These are phyloP conservation scores for Poeciliopsis prolifica DNA, from an alignment of 2,113 vertebrate genomes.

Conservation along the genomic window DNA sequence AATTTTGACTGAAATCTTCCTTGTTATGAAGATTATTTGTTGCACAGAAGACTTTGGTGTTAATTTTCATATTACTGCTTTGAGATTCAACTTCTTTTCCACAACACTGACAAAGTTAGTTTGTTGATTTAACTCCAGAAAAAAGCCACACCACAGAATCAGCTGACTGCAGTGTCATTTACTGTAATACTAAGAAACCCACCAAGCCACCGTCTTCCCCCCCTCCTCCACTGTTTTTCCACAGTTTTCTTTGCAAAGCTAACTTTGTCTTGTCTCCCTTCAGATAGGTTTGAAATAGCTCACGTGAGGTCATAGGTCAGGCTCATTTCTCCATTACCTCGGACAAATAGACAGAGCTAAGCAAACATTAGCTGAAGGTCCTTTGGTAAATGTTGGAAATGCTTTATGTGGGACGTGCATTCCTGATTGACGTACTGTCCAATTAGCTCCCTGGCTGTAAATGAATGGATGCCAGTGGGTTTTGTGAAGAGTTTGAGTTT, in stretches of 20 bases:
- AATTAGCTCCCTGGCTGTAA: conserved; percentile 56
- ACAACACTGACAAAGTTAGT: neutral
- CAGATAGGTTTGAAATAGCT: conserved; percentile 43
- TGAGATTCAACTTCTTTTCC: neutral
- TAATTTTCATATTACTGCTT: neutral
- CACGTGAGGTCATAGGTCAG: conserved; percentile 64
- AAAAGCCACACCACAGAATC: neutral
- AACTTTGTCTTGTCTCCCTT: conserved; percentile 44
- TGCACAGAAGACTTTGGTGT: neutral
- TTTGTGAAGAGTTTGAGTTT: conserved; percentile 6
- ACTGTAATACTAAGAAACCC: conserved; percentile 23
- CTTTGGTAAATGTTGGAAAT: conserved; percentile 49
- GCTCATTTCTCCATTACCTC: conserved; percentile 70
- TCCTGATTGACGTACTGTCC: conserved; percentile 61
- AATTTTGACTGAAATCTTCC: too few species aligned
- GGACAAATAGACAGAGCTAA: conserved; percentile 59
- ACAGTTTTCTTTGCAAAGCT: conserved; percentile 25
- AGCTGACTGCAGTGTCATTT: neutral
- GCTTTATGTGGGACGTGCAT: conserved; percentile 54
- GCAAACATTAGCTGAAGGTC: conserved; percentile 64
- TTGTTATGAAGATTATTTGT: too few species aligned
- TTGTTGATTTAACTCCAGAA: neutral
- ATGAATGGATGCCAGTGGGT: conserved; percentile 28
- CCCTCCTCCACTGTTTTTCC: conserved; percentile 43
- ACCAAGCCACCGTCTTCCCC: too few species aligned